Evolutionary conservation across 2,113 vertebrate species (phyloP), one percentile per base, ranked within the genome.

Genomic region (Taxidea taxus): DNA sequence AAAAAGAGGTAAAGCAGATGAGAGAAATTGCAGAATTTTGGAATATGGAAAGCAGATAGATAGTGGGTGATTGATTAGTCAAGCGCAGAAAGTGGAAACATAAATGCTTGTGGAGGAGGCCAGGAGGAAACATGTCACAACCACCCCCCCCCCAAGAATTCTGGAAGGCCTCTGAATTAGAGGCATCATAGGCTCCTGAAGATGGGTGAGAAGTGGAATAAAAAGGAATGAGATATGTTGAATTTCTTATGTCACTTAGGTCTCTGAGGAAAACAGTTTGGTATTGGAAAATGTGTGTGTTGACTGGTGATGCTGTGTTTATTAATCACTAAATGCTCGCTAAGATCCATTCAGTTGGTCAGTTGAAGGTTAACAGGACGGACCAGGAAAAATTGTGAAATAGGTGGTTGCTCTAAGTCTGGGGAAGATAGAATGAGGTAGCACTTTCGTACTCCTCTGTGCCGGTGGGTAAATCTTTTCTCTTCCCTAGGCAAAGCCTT

Each of bases 11-110:
- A 34, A 0, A 78, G 23, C 25, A 60, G 60, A 64, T 91, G 39
- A 75, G 16, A 90, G 31, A 90, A 96, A 91, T 87, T 81, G 80
- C 14, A 93, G 89, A 56, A 83, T 68, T 93, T 93, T 87, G 47
- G 34, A 75, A 62, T 85, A 68, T 68, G 47, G 42, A 93, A 95
- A 68, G 56, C 47, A 85, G 27, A 16, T 93, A 39, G 11, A 27
- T 80, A 62, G 51, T n/a, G n/a, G 27, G 1, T 77, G n/a, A 18
- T 70, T 94, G 54, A 44, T 87, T 75, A 92, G 74, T 85, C 84
- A 89, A 54, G n/a, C 11, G 4, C 68, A 42, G 44, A 51, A 60
- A 77, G 42, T 60, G 1, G 78, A 90, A 81, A 54, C 9, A 62
- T 54, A 81, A 74, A 77, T 87, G 49, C 21, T 68, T 96, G 25